These are phyloP conservation scores for Drosophila hamatofila DNA, from an alignment of 2,888 invertebrate species.

Conservation along the genomic window DNA sequence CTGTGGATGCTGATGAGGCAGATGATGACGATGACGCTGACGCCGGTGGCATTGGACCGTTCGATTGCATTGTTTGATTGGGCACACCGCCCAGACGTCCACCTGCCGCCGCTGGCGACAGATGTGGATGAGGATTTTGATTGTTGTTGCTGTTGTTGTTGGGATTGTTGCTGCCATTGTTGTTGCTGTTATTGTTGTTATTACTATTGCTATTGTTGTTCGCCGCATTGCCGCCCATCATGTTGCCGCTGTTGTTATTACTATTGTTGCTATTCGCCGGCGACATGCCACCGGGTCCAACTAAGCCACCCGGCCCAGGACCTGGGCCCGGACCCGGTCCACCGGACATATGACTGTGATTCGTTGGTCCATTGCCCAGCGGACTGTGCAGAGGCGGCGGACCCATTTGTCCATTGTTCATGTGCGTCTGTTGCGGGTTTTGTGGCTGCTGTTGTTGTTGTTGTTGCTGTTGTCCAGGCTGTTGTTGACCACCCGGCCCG, in stretches of 20 bases:
- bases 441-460: constrained; percentile 67
- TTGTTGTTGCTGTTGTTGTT: constrained; percentile 72
- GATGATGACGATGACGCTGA: constrained; percentile 55
- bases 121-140: constrained; percentile 79
- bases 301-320: constrained; percentile 74
- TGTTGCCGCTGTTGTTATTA: constrained; percentile 42
- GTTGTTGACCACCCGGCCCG: constrained; percentile 34
- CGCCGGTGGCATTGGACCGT: constrained; percentile 86
- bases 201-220: constrained; percentile 62
- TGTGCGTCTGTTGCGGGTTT: constrained; percentile 85
- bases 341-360: constrained; percentile 85
- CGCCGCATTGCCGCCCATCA: constrained; percentile 57
- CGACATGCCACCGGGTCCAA: constrained; percentile 78
- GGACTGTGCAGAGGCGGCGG: constrained; percentile 92
- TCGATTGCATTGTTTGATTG: constrained; percentile 80
- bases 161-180: constrained; percentile 49
- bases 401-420: constrained; percentile 91
- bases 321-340: constrained; percentile 82
- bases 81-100: constrained; percentile 75
- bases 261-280: constrained; percentile 75
- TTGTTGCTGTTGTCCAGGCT: constrained; percentile 51
- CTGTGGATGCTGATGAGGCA: constrained; percentile 70
- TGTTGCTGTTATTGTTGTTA: constrained; percentile 57
- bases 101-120: constrained; percentile 80
- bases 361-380: constrained; percentile 88